phyloP scores from a whole-genome alignment of 2,888 invertebrate genomes.

The Achlya flavicornis region DNA sequence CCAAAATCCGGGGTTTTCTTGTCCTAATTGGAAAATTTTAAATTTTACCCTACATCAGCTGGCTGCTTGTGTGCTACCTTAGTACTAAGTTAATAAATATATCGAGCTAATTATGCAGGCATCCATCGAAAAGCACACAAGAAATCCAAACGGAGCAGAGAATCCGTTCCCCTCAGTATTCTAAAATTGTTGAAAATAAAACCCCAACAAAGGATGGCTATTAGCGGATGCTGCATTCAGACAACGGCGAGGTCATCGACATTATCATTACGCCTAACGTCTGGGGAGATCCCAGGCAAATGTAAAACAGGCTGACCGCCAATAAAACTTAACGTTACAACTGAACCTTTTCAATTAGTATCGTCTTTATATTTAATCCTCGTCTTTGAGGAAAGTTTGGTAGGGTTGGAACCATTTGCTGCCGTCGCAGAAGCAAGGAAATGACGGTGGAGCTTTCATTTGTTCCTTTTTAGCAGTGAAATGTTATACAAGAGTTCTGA shows the following conservation, averaged over 20 bases:
- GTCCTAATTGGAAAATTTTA: too few species aligned
- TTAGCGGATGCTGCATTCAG: conserved; percentile 3
- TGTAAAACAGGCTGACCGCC: conserved; percentile 54
- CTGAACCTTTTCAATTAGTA: conserved; percentile 65
- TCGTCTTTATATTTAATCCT: conserved; percentile 62
- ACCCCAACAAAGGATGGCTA: not conserved
- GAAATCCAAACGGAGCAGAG: too few species aligned
- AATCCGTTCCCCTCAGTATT: not conserved
- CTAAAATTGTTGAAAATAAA: conserved; percentile 7
- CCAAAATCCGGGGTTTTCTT: too few species aligned
- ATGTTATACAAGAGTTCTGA: too few species aligned
- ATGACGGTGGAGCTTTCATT: not conserved
- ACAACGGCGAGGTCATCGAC: conserved; percentile 37
- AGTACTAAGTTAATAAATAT: too few species aligned
- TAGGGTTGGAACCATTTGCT: conserved; percentile 17
- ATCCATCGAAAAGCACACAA: too few species aligned
- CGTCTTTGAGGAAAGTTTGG: conserved; percentile 29
- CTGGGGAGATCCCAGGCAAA: conserved; percentile 34
- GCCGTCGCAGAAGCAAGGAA: conserved; percentile 13
- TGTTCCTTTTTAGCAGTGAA: not conserved
- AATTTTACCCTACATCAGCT: too few species aligned
- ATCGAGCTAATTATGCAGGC: not conserved
- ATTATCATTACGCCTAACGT: conserved; percentile 50
- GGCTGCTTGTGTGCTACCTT: too few species aligned
- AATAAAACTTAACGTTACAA: conserved; percentile 61